phyloP scores from a whole-genome alignment of 1,140 invertebrate species.

The Sogatella furcifera region DNA sequence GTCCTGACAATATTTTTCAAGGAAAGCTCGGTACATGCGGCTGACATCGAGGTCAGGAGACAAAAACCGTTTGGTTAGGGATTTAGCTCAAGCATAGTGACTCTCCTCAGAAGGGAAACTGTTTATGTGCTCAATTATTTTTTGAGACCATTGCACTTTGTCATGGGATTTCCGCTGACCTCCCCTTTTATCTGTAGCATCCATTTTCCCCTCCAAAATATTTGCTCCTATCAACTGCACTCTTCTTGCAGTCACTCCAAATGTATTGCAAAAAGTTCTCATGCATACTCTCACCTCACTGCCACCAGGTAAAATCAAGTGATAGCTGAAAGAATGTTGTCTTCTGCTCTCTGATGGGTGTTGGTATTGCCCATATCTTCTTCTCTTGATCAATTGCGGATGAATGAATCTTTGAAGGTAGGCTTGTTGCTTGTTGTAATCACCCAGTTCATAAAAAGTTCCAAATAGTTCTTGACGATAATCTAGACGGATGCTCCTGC shows the following conservation, averaged over 20 bases:
- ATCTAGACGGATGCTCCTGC: not conserved
- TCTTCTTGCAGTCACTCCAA: conserved; percentile 1
- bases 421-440: conserved; percentile 7
- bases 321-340: not conserved
- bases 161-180: not conserved
- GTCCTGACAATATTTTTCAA: too few relatives aligned
- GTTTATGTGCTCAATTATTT: conserved; percentile 8
- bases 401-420: conserved; percentile 3
- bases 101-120: conserved; percentile 5
- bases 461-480: conserved; percentile 7
- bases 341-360: conserved; percentile 8
- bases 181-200: conserved; percentile 8
- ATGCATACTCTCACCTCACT: conserved; percentile 6
- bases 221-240: conserved; percentile 1
- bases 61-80: not conserved
- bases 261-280: conserved; percentile 10
- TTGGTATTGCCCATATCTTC: conserved; percentile 7
- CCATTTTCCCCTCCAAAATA: not conserved
- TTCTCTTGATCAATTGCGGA: conserved; percentile 9
- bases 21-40: conserved; percentile 4
- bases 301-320: not conserved
- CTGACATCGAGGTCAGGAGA: conserved; percentile 1
- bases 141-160: conserved; percentile 3
- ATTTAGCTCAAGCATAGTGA: not conserved
- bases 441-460: not conserved